Base-by-base conservation (phyloP, 1,140 invertebrate species). In the Hyles vespertilio region DNA sequence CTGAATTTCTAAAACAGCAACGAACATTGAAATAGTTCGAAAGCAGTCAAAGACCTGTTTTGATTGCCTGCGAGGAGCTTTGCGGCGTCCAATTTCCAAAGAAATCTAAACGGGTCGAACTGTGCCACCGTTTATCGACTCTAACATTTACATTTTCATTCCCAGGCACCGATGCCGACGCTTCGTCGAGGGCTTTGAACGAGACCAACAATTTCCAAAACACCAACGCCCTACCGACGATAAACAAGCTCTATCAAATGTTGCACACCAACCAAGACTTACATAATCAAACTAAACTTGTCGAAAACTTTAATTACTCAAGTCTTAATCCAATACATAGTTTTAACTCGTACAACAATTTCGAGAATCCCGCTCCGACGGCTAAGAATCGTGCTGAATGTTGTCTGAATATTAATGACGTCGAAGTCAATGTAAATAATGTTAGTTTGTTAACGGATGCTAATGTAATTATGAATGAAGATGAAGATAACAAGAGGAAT, bases 241-340 rank as follows among this genome's bases (percentile, higher is more conserved):
- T 86, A 48, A 87, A 83, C 65, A 81, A 77, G 71, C 65, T 86
- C 51, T 87, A 84, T 63, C 74, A 86, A 77, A 86, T 85, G 77
- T 72, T 87, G 44, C 75, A 84, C 63, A 69, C 74, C 11, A 74
- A 61, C 56, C 52, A 69, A 43, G 67, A 69, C 48, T 63, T 67
- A 59, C 57, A 74, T 65, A 78, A 72, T 67, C 66, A 71, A 61
- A 72, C 61, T 56, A 59, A 65, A 72, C 59, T 67, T 50, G 50
- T 49, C 45, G 63, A 59, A 47, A 61, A 67, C 47, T 69, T 68
- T 61, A 70, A 74, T 70, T 65, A 67, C 54, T 64, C 67, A 53
- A 74, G 56, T 66, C 57, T 69, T 66, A 77, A 69, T 70, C 59
- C 64, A 50, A 63, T 72, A 59, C 65, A 77, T 69, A 77, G 68